phyloP scores from a whole-genome alignment of 2,113 vertebrate genomes.

The Callipepla squamata region DNA sequence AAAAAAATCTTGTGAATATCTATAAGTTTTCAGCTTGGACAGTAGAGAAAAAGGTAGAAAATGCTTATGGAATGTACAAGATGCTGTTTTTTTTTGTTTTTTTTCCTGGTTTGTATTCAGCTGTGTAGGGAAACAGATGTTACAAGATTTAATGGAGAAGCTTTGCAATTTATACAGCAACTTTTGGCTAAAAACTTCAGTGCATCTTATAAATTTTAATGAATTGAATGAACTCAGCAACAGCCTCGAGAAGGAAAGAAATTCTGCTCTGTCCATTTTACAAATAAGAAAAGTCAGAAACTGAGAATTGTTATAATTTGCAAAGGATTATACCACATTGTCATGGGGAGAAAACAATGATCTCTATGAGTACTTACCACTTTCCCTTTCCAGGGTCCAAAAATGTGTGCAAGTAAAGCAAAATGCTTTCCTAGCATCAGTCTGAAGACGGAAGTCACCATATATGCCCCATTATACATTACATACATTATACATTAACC shows the following conservation, averaged over 20 bases:
- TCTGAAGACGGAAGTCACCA: neutral
- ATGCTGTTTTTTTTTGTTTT: neutral
- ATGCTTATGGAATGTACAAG: neutral
- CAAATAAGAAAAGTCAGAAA: neutral
- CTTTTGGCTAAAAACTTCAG: slow-evolving; percentile 37
- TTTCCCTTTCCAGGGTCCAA: neutral
- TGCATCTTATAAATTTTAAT: slow-evolving; percentile 54
- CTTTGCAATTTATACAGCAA: slow-evolving; percentile 30
- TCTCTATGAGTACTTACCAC: neutral
- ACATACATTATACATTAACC: too few species aligned
- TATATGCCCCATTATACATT: neutral
- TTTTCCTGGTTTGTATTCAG: neutral
- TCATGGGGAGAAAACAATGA: neutral
- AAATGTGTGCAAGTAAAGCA: neutral
- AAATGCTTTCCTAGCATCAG: neutral
- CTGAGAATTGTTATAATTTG: neutral
- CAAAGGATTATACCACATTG: neutral
- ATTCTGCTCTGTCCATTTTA: slow-evolving; percentile 1
- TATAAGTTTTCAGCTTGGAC: neutral
- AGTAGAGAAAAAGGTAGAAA: neutral
- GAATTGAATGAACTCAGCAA: neutral
- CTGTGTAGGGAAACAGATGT: neutral
- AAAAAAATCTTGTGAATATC: neutral
- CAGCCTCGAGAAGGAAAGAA: neutral
- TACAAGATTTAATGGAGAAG: neutral